Conservation (phyloP, 2,888 invertebrate species). For the Eucera pruinosa region DNA sequence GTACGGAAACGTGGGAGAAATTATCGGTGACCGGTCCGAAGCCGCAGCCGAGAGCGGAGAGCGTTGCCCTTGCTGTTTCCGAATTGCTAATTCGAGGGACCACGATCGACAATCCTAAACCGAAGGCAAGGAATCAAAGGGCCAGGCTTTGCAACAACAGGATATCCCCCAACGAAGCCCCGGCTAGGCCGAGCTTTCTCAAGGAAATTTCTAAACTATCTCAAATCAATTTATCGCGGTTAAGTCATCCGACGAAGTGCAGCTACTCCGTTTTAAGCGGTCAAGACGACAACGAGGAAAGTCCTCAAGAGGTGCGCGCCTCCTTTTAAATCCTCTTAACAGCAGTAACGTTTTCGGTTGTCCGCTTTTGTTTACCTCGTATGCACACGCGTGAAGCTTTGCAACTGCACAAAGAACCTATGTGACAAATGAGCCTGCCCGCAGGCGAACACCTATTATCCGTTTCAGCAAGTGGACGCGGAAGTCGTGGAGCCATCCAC, state of each 20-base stretch:
- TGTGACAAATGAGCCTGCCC: slow-evolving; percentile 72
- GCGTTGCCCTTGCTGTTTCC: slow-evolving; percentile 88
- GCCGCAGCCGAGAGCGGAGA: slow-evolving; percentile 90
- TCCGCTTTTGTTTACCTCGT: neutral
- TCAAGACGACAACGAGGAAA: slow-evolving; percentile 89
- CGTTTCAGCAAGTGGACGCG: slow-evolving; percentile 83
- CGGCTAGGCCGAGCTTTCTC: slow-evolving; percentile 85
- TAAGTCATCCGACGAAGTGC: slow-evolving; percentile 87
- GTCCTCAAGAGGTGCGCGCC: slow-evolving; percentile 81
- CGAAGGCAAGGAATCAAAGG: slow-evolving; percentile 76
- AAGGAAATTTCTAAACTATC: slow-evolving; percentile 90
- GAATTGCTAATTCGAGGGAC: slow-evolving; percentile 85
- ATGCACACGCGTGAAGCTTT: slow-evolving; percentile 1
- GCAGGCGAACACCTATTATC: slow-evolving; percentile 83
- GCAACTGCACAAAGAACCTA: slow-evolving; percentile 16
- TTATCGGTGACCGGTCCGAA: slow-evolving; percentile 87
- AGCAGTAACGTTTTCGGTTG: neutral
- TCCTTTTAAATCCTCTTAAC: neutral
- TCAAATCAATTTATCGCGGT: slow-evolving; percentile 88
- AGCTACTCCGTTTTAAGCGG: slow-evolving; percentile 89
- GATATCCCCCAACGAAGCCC: slow-evolving; percentile 84
- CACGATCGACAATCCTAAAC: slow-evolving; percentile 75
- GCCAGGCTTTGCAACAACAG: slow-evolving; percentile 81
- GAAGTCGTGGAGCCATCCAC: slow-evolving; percentile 81
- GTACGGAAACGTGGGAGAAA: slow-evolving; percentile 91